Evolutionary conservation across 2,797 vertebrate genomes (phyloP).

Genomic region (Hippocampus kuda): DNA sequence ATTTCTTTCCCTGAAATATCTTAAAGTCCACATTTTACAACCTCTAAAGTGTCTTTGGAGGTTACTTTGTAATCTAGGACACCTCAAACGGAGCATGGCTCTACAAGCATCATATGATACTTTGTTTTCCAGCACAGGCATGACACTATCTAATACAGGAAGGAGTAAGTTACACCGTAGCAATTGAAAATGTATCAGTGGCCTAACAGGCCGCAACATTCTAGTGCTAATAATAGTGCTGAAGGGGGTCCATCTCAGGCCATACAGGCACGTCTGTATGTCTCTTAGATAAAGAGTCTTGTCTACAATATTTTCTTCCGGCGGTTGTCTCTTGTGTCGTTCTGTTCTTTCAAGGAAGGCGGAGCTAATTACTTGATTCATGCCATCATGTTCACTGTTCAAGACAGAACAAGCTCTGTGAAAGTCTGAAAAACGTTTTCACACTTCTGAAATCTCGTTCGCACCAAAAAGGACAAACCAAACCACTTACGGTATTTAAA

Average conservation of each 20-base stretch:
- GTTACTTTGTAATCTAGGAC: background rate
- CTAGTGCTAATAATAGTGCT: constrained; percentile 1
- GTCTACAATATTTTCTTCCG: background rate
- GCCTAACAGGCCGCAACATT: background rate
- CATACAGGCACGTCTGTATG: background rate
- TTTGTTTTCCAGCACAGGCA: background rate
- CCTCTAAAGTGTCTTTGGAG: background rate
- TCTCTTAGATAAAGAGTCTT: background rate
- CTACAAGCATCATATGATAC: background rate
- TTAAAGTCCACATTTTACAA: background rate
- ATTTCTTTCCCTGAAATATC: no score
- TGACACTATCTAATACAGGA: background rate
- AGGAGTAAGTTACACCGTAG: background rate
- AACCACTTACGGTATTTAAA: no score
- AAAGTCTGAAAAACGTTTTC: no score
- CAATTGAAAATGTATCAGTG: background rate
- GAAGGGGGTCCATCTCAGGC: background rate
- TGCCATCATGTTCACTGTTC: no score
- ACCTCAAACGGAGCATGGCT: background rate
- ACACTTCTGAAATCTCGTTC: no score
- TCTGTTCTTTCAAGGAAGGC: background rate
- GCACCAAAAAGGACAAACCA: no score
- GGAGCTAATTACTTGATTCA: background rate
- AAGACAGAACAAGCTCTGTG: no score
- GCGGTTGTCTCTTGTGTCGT: background rate